Base-by-base conservation (phyloP, 2,888 invertebrate genomes). In the Tineola bisselliella region DNA sequence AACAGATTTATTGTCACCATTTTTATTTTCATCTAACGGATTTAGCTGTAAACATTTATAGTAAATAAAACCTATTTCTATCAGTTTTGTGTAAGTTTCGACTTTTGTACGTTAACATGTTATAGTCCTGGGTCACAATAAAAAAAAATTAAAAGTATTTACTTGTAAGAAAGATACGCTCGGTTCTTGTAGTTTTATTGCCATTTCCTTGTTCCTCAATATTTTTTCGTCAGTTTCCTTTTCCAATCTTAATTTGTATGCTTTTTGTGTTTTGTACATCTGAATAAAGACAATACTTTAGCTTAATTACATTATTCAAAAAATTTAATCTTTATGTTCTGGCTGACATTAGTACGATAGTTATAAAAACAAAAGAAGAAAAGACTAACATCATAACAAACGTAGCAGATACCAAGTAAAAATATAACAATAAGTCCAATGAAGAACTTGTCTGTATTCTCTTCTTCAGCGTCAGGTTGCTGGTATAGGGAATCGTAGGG, bases 391-490 rank as follows among this genome's bases (percentile, higher is more conserved):
- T 94, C 95, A 69, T 93, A 93, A 91, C 89, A 69, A 91, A 77
- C 77, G 64, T 86, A 87, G 64, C 79, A 83, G 1, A 86, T 66
- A 0, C 84, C 92, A 15, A 92, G 81, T 48, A 93, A 84, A 73
- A 95, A 94, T 63, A 95, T 88, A 44, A 91, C 90, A 43, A 93
- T 92, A 54, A 95, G 87, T 1, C 92, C 91, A 65, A 95, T 91
- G 70, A 96, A 94, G 62, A 95, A 89, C 67, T 94, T 92, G 82
- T 93, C 92, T 0, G 92, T 92, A 62, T 92, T 92, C 69, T 94
- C 94, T 76, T 95, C 94, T 73, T 94, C 92, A 43, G 91, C 89
- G 13, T 93, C 92, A 12, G 91, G 90, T 65, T 92, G 91, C 38
- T 92, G 91, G 74, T 93, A 92, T 38, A 91, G 84, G 0, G 94